These are phyloP conservation scores for Peromyscus californicus DNA, from an alignment of 2,113 vertebrate genomes.

Conservation along the genomic window DNA sequence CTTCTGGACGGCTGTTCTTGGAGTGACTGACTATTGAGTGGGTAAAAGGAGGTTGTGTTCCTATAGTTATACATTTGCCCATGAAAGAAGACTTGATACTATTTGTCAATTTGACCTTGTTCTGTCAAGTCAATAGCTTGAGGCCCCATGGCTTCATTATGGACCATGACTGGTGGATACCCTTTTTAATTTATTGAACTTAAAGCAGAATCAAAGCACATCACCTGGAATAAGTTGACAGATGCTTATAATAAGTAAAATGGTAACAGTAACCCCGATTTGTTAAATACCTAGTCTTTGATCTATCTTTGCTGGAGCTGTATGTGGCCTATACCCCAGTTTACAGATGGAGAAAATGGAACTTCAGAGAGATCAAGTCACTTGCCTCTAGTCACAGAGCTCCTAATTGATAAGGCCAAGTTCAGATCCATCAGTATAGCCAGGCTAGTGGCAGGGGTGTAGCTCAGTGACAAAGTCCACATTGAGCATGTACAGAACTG, in stretches of 20 bases:
- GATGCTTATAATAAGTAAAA: constrained; percentile 13
- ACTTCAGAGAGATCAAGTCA: constrained; percentile 1
- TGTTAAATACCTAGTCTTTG: not conserved
- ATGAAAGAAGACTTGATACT: not conserved
- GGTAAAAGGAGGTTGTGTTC: not conserved
- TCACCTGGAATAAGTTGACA: not conserved
- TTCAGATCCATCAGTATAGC: not conserved
- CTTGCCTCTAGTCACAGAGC: constrained; percentile 8
- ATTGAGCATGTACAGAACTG: not conserved
- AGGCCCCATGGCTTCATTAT: not conserved
- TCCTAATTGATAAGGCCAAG: not conserved
- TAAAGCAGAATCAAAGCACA: constrained; percentile 23
- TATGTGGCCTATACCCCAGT: not conserved
- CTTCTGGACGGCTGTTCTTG: not conserved
- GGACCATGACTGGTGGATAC: not conserved
- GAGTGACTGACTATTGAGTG: not conserved
- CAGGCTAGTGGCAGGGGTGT: not conserved
- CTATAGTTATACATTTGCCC: not conserved
- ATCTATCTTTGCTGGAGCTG: not conserved
- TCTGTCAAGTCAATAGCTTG: not conserved
- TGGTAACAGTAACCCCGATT: not conserved
- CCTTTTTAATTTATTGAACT: constrained; percentile 32
- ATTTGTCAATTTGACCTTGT: not conserved
- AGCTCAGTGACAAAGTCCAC: not conserved
- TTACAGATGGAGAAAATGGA: constrained; percentile 42